phyloP scores from a whole-genome alignment of 2,888 invertebrate species.

The Neoitamus cyanurus region DNA sequence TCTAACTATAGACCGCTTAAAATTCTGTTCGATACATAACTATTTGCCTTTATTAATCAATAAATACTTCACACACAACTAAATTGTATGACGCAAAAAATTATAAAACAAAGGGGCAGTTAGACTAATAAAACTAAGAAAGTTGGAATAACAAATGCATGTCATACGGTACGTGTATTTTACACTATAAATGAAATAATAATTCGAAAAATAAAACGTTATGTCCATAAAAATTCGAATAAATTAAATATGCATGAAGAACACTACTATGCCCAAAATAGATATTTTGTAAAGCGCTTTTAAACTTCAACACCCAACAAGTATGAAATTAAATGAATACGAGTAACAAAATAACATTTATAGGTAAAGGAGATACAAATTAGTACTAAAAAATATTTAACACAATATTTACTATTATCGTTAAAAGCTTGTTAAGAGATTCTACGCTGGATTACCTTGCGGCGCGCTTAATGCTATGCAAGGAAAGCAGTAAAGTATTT shows the following conservation, averaged over 20 bases:
- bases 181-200: neutral
- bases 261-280: neutral
- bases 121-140: neutral
- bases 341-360: slow-evolving; percentile 1
- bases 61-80: neutral
- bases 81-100: neutral
- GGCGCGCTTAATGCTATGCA: neutral
- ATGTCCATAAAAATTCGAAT: neutral
- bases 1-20: too few species aligned
- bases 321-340: neutral
- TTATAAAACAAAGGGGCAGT: neutral
- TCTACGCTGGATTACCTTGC: neutral
- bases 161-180: neutral
- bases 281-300: neutral
- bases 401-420: neutral
- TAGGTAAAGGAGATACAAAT: neutral
- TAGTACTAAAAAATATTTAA: neutral
- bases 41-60: too few species aligned
- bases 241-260: neutral
- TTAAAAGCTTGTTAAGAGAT: slow-evolving; percentile 27
- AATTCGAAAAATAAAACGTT: neutral
- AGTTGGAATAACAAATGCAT: neutral
- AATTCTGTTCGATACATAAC: too few species aligned
- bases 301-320: slow-evolving; percentile 32
- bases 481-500: neutral